Evolutionary conservation across 2,113 vertebrate genomes (phyloP), one percentile per base, ranked within the genome.

Genomic region (Protobothrops mucrosquamatus): DNA sequence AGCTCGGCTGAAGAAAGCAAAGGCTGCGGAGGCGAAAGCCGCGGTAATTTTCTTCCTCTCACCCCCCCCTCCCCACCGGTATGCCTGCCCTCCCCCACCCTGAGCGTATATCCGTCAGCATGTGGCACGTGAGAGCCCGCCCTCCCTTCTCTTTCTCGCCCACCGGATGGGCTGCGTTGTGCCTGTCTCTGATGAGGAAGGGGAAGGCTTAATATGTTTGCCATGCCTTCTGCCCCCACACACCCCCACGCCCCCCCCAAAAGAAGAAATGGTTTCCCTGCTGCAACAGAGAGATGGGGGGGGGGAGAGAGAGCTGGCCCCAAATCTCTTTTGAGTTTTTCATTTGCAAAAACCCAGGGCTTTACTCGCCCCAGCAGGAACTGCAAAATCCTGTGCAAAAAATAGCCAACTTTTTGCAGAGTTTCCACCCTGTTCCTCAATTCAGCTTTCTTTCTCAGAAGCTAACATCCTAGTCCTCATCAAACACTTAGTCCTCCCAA

Each of bases 1-100:
- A 96, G 98, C 99, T 0, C 97, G 99, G 4, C 22, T 99, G 96
- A 99, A 99, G 97, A 99, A 99, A 92, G 99, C 99, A 88, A 99
- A 99, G 96, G 98, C 98, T 4, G 99, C 99, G 0, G 99, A 99
- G 94, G 98, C 99, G 64, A 99, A 99, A 97, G 98, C 99, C 92
- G 98, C 99, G 96, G 99, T 99, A 97, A 98, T 97, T 96, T 85
- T 15, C 26, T 93, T 61, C 93, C 57, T 23, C n/a, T 11, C 48
- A 18, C 51, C 89, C 11, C 0, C 0, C 89, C 39, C 12, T 2
- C 26, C 15, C 51, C 85, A 1, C 14, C 4, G 7, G 52, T 23
- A 0, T 2, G 61, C 61, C 29, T 52, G 48, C 54, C 34, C n/a
- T 59, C n/a, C 26, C 64, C n/a, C 11, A 55, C 81, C 57, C 24